Percentiles rank a stretch among this genome's conserved stretches.
Conservation (phyloP, 2,113 vertebrate species). For the Anguilla japonica region DNA sequence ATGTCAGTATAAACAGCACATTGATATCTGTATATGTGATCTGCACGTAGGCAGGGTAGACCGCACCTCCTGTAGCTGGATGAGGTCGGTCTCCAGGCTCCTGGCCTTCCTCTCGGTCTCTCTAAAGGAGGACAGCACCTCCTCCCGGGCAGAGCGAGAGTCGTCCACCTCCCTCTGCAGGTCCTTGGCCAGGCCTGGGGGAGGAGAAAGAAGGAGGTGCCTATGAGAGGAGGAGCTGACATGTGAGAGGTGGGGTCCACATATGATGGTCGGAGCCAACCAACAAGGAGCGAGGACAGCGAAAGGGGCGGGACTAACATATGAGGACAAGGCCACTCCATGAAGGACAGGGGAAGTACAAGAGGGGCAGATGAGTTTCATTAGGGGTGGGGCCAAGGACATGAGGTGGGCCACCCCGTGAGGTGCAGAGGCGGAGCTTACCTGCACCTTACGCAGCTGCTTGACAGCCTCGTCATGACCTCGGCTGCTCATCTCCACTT, state of each 20-base stretch:
- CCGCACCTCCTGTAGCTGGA: conserved; percentile 88
- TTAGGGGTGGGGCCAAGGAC: background rate
- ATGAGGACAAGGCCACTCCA: conserved; percentile 60
- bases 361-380: background rate
- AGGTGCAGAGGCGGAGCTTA: conserved; percentile 42
- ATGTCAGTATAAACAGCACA: too few species aligned
- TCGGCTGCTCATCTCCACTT: conserved; percentile 79
- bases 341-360: conserved; percentile 6
- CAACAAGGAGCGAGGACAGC: background rate
- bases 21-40: background rate
- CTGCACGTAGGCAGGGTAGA: too few species aligned
- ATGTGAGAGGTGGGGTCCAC: background rate
- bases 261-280: background rate
- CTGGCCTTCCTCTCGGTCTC: conserved; percentile 90
- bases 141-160: conserved; percentile 80
- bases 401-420: background rate
- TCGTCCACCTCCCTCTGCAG: conserved; percentile 91
- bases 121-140: conserved; percentile 80
- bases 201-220: background rate
- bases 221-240: background rate
- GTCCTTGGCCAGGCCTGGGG: conserved; percentile 89
- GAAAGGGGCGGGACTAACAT: background rate
- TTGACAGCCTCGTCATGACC: conserved; percentile 87
- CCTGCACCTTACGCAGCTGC: conserved; percentile 89
- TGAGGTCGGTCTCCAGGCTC: conserved; percentile 80